Evolutionary conservation across 2,888 invertebrate species (phyloP), one percentile per base, ranked within the genome.

Genomic region (Andrena marginata): DNA sequence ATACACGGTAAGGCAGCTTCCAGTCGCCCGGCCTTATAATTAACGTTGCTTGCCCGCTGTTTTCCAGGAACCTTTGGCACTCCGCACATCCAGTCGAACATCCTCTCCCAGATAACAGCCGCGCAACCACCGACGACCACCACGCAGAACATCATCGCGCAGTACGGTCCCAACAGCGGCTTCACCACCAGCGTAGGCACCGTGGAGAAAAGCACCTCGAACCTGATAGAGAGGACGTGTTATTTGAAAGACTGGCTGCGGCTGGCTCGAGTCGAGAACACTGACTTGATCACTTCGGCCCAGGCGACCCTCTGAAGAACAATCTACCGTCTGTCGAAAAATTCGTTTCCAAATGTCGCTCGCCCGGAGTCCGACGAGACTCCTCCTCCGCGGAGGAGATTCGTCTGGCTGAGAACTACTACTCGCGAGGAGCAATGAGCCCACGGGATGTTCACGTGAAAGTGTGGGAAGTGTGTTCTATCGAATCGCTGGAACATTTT

Each of bases 191-290:
- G 94, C 82, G 93, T 94, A n/a, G 92, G 94, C 5, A 93, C 92
- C 6, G 90, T 96, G 87, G 88, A 95, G 90, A 95, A 96, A 33
- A 95, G 95, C 29, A 95, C 96, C 1, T 96, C 96, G 7, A 96
- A 96, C 73, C 92, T 96, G 72, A 96, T 96, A 65, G 96, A 96
- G 89, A 94, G 96, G 49, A 96, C 96, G 1, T 94, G 96, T 74
- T 96, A 96, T 88, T 93, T 96, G 79, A 94, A 96, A 81, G 96
- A 96, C 89, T 96, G 96, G 96, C 92, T 96, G 78, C 94, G 96
- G 20, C 96, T 96, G 92, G 93, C 94, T 51, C 91, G 94, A 64
- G 90, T 92, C 72, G 94, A 94, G 82, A 92, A 87, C 48, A 91
- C 92, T 1, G 93, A 93, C 68, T 85, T 93, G 71, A 90, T 93